phyloP scores from a whole-genome alignment of 2,797 vertebrate species.

The Rhadinocentrus ornatus region DNA sequence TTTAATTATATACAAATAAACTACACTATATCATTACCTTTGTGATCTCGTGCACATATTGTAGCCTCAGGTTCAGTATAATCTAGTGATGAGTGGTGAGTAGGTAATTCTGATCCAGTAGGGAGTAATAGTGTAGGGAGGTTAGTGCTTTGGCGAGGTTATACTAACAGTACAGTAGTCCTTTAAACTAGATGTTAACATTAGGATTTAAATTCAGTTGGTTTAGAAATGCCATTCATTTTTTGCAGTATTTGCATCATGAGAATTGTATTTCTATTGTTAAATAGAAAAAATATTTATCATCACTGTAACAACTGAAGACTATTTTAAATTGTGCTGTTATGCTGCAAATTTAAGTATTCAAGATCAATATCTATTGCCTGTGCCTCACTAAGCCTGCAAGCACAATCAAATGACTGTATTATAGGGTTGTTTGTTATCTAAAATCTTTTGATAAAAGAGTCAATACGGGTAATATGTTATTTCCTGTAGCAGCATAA shows the following conservation, averaged over 20 bases:
- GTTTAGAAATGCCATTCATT: too few species aligned
- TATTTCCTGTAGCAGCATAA: conserved; percentile 9
- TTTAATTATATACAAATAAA: not conserved
- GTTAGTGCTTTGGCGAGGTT: too few species aligned
- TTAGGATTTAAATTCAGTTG: too few species aligned
- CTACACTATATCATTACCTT: not conserved
- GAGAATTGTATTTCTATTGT: too few species aligned
- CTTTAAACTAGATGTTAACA: too few species aligned
- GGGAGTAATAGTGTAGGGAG: too few species aligned
- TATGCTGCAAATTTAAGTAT: not conserved
- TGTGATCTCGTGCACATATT: not conserved
- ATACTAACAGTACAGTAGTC: too few species aligned
- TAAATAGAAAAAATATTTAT: too few species aligned
- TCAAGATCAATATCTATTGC: not conserved
- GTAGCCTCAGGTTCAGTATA: not conserved
- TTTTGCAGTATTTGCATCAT: too few species aligned
- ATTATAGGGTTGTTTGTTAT: not conserved
- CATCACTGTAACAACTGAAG: too few species aligned
- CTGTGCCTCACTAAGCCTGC: not conserved
- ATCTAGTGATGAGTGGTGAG: not conserved
- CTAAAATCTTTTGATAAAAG: not conserved
- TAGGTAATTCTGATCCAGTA: too few species aligned
- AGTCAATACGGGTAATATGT: not conserved
- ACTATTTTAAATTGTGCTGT: not conserved
- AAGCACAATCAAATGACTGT: not conserved